Conservation (phyloP, 2,113 vertebrate species). For the Tiliqua scincoides region DNA sequence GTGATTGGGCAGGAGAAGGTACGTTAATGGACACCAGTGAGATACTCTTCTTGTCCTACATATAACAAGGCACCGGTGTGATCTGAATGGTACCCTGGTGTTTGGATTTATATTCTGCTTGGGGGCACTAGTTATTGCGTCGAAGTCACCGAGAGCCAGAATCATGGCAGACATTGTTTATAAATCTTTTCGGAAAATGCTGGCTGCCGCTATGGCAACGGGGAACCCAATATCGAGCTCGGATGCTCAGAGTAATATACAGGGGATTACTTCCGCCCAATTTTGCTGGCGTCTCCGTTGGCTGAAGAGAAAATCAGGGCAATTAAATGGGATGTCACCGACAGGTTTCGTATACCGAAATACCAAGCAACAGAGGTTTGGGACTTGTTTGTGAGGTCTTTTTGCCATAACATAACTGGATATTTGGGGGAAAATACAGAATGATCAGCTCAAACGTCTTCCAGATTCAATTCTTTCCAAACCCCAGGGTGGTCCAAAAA, state of each 20-base stretch:
- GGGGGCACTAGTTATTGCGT: slow-evolving; percentile 57
- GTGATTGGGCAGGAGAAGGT: slow-evolving; percentile 24
- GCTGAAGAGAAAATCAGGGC: slow-evolving; percentile 30
- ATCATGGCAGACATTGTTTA: slow-evolving; percentile 63
- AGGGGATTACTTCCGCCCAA: slow-evolving; percentile 5
- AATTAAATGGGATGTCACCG: neutral
- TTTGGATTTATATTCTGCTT: slow-evolving; percentile 62
- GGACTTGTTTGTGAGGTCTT: neutral
- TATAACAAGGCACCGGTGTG: slow-evolving; percentile 50
- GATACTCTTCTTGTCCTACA: slow-evolving; percentile 46
- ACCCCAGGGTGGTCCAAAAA: neutral
- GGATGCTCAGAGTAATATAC: slow-evolving; percentile 33
- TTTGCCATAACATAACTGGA: neutral
- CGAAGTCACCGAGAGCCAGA: slow-evolving; percentile 66
- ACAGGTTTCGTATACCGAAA: neutral
- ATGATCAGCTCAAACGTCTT: neutral
- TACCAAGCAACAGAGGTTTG: neutral
- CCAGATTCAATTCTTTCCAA: neutral
- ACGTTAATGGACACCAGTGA: slow-evolving; percentile 33
- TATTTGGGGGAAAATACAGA: neutral
- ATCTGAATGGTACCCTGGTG: slow-evolving; percentile 53
- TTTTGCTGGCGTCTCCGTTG: slow-evolving; percentile 16
- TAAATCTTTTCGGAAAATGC: slow-evolving; percentile 72
- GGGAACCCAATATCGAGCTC: slow-evolving; percentile 44
- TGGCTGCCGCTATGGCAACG: slow-evolving; percentile 74